phyloP scores from a whole-genome alignment of 2,797 vertebrate genomes.

The Sebastes melanostomus region DNA sequence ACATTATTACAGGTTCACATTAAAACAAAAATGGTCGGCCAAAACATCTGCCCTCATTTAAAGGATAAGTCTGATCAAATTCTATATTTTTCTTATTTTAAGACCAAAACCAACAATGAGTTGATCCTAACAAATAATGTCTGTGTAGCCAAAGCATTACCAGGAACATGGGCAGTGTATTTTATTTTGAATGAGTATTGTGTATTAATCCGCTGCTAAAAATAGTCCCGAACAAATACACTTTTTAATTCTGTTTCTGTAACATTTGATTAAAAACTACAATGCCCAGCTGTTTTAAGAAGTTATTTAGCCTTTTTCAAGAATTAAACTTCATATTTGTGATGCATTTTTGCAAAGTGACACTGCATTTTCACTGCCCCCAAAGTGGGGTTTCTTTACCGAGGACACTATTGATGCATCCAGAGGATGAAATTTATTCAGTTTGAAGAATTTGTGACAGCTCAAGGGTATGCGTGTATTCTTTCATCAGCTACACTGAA shows the following conservation, averaged over 20 bases:
- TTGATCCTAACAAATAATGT: too few relatives aligned
- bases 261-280: too few relatives aligned
- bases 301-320: neutral
- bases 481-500: slow-evolving; percentile 51
- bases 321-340: neutral
- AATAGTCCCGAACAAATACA: neutral
- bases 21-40: neutral
- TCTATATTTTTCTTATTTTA: too few relatives aligned
- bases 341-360: neutral
- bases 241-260: too few relatives aligned
- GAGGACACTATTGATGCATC: neutral
- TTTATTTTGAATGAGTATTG: neutral
- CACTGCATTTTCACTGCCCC: slow-evolving; percentile 10
- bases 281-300: too few relatives aligned
- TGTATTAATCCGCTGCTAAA: neutral
- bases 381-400: neutral
- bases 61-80: neutral
- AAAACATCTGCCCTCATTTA: neutral
- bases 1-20: neutral
- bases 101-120: too few relatives aligned
- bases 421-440: slow-evolving; percentile 34
- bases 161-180: neutral
- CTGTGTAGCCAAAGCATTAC: too few relatives aligned
- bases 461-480: slow-evolving; percentile 43
- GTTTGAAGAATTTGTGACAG: slow-evolving; percentile 35